Evolutionary conservation across 1,140 invertebrate species (phyloP), one percentile per base, ranked within the genome.

Genomic region (Centruroides vittatus): DNA sequence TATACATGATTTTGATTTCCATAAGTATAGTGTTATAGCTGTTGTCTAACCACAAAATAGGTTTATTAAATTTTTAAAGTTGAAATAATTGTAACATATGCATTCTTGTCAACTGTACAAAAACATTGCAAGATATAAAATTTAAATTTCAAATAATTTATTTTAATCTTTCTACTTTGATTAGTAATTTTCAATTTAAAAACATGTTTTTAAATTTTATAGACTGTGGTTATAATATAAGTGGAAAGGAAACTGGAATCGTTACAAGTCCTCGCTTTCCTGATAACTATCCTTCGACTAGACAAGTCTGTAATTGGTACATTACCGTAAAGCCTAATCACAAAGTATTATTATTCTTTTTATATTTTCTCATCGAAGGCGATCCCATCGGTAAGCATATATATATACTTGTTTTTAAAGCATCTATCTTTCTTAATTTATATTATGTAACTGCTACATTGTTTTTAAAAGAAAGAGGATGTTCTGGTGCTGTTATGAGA

Each of bases 181-280:
- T 23, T 23, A 23, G 23, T 23, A 23, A 23, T 23, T 23, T 23
- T 23, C 23, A 23, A 41, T 41, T 41, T 8, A 41, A 41, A 41
- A 41, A 41, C 41, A 41, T 41, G 5, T 6, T 41, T 41, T 41
- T 41, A 23, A 34, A 23, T 23, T 23, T 53, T 5, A 53, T 64
- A 83, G 89, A 93, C 75, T 95, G 91, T 73, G 91, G 91, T 66
- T 83, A 85, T 67, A 93, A 95, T 73, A 85, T 92, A 70, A 90
- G 85, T 55, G 87, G 85, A 61, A 76, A 82, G 65, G 82, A 88
- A 70, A 88, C 84, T 67, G 93, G 93, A 49, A 86, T 93, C 63
- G 84, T 90, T n/a, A 79, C 78, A 59, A 88, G 85, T 61, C 93
- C 93, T 60, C 85, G 88, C 69, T 93, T 84, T 78, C 92, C 92